Base-by-base conservation (phyloP, 2,113 vertebrate genomes). In the Astur gentilis region DNA sequence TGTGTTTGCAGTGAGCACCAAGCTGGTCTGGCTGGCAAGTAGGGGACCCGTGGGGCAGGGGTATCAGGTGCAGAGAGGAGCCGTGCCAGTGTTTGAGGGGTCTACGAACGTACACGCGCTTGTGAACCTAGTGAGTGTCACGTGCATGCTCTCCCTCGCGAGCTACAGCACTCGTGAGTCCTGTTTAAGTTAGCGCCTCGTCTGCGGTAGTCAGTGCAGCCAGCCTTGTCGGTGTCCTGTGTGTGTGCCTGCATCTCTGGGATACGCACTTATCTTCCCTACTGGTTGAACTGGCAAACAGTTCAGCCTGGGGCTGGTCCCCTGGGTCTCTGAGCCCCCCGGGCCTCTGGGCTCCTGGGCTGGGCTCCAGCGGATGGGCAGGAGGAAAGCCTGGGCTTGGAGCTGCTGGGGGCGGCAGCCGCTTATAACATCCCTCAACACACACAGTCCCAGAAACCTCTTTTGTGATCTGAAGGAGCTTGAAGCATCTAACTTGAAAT, bases 291-390 rank as follows among this genome's bases (percentile, higher is more conserved):
- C 31, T 23, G 55, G 47, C 7, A 71, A 87, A 62, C 11, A 42
- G 5, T 42, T 58, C 62, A 44, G 40, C 20, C 52, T 58, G 1
- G 0, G 54, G 81, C 8, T 44, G 9, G 36, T 16, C 4, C 12
- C 44, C 16, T 6, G 40, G 23, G 16, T 73, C 21, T 40, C n/a
- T 26, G 17, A 86, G 36, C 9, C 10, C 10, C 25, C 16, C 2
- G 1, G 23, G 8, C 22, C n/a, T 75, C 21, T 2, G 1, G 61
- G 54, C 14, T 25, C 10, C 31, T 1, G 2, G 19, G 7, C 32
- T 52, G 79, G 29, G 47, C 23, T 47, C 19, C 29, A n/a, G 47
- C 3, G 4, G 8, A 2, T 29, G 3, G 8, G 9, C 29, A 76
- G 55, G 17, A 95, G 31, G 34, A 83, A 89, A 52, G 9, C 2